Conservation (phyloP, 2,888 invertebrate genomes). For the Archips crataeganus region DNA sequence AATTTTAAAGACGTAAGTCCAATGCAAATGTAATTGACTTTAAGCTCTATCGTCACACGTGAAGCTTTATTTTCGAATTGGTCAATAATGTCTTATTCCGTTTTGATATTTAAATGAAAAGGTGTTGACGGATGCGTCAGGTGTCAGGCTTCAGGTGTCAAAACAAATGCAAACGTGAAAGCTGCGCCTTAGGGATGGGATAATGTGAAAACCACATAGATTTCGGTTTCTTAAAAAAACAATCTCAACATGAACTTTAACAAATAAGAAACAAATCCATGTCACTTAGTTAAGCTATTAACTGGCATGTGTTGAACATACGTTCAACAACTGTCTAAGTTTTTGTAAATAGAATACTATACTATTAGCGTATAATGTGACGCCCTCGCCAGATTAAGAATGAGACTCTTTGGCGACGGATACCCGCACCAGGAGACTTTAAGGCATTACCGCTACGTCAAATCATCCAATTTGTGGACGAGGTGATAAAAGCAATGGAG, state of each 20-base stretch:
- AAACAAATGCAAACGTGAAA: constrained; percentile 1
- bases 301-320: no score
- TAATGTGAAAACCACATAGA: neutral
- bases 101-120: neutral
- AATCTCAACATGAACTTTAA: neutral
- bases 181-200: neutral
- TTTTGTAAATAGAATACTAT: no score
- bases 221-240: neutral
- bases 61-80: neutral
- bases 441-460: no score
- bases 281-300: no score
- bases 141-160: neutral
- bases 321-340: no score
- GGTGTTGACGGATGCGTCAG: constrained; percentile 2
- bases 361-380: no score
- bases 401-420: no score
- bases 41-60: neutral
- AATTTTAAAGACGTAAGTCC: neutral
- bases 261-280: no score
- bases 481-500: no score
- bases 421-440: no score
- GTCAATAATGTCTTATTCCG: neutral
- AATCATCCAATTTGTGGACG: no score
- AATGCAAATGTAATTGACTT: neutral
- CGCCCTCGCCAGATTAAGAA: no score